These are phyloP conservation scores for Anisognathus igniventris DNA, from an alignment of 2,797 vertebrate genomes.

Conservation along the genomic window DNA sequence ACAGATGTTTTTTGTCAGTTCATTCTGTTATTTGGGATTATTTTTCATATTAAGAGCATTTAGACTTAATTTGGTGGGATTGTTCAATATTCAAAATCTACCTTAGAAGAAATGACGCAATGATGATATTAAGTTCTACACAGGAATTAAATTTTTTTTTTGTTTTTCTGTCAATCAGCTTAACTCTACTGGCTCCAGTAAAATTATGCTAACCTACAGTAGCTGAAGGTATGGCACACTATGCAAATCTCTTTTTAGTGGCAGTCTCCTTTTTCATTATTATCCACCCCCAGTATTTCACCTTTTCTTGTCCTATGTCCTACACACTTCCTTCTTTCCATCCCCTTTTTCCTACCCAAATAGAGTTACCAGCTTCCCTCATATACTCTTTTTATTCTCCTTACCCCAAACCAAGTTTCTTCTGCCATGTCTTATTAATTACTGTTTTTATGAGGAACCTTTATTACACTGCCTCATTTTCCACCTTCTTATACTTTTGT, in stretches of 20 bases:
- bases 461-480: background rate
- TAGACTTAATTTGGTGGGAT: background rate
- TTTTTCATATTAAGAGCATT: background rate
- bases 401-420: background rate
- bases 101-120: background rate
- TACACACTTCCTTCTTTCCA: background rate
- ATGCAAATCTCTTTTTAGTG: background rate
- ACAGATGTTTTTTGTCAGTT: background rate
- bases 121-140: background rate
- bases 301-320: background rate
- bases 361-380: background rate
- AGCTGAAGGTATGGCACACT: background rate
- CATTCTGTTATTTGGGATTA: background rate
- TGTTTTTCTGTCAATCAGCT: background rate
- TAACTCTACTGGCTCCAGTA: background rate
- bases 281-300: background rate
- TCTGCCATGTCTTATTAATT: background rate
- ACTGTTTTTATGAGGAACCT: background rate
- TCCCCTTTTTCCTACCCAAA: background rate
- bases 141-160: background rate
- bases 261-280: background rate
- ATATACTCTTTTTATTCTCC: background rate
- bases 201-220: background rate
- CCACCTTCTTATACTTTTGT: background rate
- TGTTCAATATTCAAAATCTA: background rate